phyloP scores from a whole-genome alignment of 2,113 vertebrate species.

The Nerophis lumbriciformis region DNA sequence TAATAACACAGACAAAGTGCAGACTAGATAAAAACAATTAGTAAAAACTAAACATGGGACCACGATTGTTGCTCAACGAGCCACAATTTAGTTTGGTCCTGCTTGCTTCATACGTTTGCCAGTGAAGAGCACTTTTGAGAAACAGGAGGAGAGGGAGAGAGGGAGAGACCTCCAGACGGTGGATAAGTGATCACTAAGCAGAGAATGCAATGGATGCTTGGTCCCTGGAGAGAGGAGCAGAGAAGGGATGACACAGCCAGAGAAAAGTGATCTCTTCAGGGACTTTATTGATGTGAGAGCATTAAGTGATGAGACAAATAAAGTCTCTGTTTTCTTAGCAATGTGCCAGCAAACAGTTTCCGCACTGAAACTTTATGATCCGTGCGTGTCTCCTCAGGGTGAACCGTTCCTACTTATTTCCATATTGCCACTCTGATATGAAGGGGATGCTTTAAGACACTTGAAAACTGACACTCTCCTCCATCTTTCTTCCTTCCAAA shows the following conservation, averaged over 20 bases:
- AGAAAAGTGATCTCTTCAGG: slow-evolving; percentile 7
- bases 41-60: no score
- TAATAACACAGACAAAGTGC: no score
- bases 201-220: slow-evolving; percentile 34
- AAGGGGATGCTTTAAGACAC: slow-evolving; percentile 30
- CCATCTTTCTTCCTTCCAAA: slow-evolving; percentile 35
- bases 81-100: no score
- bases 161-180: slow-evolving; percentile 26
- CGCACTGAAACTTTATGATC: slow-evolving; percentile 61
- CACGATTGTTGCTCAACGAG: no score
- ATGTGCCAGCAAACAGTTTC: slow-evolving; percentile 53
- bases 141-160: slow-evolving; percentile 27
- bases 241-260: slow-evolving; percentile 6
- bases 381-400: slow-evolving; percentile 43
- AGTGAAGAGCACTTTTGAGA: background rate
- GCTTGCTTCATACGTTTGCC: background rate
- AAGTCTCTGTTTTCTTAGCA: slow-evolving; percentile 46
- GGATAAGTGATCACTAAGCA: slow-evolving; percentile 37
- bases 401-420: slow-evolving; percentile 66
- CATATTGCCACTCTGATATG: slow-evolving; percentile 58
- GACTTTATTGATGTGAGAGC: slow-evolving; percentile 17
- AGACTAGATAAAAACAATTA: no score
- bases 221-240: slow-evolving; percentile 12
- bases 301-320: slow-evolving; percentile 19
- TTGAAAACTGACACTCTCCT: slow-evolving; percentile 32